Evolutionary conservation across 2,888 invertebrate species (phyloP).

Genomic region (Euplexia lucipara): DNA sequence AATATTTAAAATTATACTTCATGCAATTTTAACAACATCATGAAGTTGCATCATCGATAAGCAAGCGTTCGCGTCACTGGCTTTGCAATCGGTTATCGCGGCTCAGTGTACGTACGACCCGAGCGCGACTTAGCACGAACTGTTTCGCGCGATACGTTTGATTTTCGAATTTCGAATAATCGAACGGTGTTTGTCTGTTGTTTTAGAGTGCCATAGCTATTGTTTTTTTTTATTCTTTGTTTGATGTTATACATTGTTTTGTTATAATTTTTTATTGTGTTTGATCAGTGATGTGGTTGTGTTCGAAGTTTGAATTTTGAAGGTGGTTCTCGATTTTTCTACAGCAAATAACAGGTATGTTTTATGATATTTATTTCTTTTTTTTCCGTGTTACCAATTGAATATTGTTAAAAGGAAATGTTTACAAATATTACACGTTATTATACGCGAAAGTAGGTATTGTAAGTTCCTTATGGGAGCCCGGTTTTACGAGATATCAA

Average conservation of each 20-base stretch:
- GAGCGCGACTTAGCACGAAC: conserved; percentile 65
- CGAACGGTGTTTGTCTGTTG: conserved; percentile 28
- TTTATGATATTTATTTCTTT: neutral
- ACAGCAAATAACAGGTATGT: conserved; percentile 12
- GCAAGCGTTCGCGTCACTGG: conserved; percentile 72
- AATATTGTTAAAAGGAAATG: neutral
- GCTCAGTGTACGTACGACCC: conserved; percentile 71
- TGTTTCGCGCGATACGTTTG: conserved; percentile 51
- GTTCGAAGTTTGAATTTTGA: neutral
- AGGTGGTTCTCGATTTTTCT: neutral
- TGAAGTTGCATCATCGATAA: conserved; percentile 71
- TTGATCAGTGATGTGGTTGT: conserved; percentile 28
- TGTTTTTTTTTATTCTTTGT: neutral
- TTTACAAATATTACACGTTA: neutral
- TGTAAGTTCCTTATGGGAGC: neutral
- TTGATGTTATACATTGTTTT: neutral
- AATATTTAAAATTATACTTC: conserved; percentile 53
- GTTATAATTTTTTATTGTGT: conserved; percentile 23
- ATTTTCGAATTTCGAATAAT: conserved; percentile 56
- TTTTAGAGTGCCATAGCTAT: conserved; percentile 40
- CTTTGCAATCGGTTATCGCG: conserved; percentile 81
- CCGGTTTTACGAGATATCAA: no score
- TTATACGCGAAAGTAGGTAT: neutral
- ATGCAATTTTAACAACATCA: conserved; percentile 51
- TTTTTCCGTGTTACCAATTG: neutral